Conservation (phyloP, 2,113 vertebrate genomes). For the Pachypanchax playfairii region DNA sequence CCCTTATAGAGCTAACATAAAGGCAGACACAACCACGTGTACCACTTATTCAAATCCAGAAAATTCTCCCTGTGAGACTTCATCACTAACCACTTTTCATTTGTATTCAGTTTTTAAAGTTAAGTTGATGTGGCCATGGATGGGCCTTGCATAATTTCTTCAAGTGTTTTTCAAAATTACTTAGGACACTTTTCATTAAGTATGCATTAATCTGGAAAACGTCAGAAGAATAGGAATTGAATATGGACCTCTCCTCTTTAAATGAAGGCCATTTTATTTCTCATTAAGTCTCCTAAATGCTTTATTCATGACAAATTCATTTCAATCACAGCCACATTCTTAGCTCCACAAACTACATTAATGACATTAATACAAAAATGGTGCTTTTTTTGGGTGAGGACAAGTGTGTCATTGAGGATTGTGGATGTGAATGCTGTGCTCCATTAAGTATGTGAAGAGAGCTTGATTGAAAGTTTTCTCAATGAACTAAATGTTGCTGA, state of each 20-base stretch:
- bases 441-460: conserved; percentile 5
- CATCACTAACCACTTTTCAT: too few relatives aligned
- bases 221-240: not conserved
- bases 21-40: too few relatives aligned
- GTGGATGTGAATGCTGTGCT: conserved; percentile 16
- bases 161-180: not conserved
- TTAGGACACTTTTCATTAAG: not conserved
- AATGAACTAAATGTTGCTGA: conserved; percentile 14
- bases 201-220: not conserved
- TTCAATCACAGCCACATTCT: conserved; percentile 12
- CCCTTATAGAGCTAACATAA: too few relatives aligned
- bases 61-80: too few relatives aligned
- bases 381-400: not conserved
- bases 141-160: not conserved
- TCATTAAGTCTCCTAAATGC: not conserved
- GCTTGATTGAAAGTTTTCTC: conserved; percentile 1
- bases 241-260: not conserved
- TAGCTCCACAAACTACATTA: not conserved
- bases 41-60: too few relatives aligned
- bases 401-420: conserved; percentile 3
- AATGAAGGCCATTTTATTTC: conserved; percentile 14
- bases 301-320: conserved; percentile 1
- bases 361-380: conserved; percentile 5
- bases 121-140: not conserved
- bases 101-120: not conserved